Conservation (phyloP, 2,888 invertebrate genomes). For the Agrilus mali region DNA sequence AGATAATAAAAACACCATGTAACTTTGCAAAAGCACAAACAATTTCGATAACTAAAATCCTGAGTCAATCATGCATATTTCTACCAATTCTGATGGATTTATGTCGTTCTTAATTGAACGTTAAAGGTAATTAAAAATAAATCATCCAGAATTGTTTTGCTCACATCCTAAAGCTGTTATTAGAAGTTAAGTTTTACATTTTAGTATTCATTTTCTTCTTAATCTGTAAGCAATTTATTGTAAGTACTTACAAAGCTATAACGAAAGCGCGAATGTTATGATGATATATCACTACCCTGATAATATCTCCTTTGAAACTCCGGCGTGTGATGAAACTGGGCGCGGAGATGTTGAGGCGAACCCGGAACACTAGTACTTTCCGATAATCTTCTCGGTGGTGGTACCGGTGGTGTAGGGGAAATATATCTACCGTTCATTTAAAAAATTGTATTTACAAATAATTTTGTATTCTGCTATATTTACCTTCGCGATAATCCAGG, state of each 20-base stretch:
- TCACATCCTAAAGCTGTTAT: no score
- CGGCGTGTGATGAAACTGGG: conserved; percentile 47
- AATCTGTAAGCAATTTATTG: no score
- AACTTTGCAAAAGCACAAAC: no score
- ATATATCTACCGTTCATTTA: conserved; percentile 35
- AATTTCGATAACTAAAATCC: no score
- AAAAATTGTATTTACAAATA: background rate
- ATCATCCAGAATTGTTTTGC: no score
- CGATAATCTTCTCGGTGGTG: conserved; percentile 49
- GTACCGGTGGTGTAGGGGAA: conserved; percentile 47
- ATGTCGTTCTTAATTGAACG: no score
- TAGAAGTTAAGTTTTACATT: no score
- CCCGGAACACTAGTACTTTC: conserved; percentile 57
- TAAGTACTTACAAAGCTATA: background rate
- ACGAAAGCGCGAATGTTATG: conserved; percentile 17
- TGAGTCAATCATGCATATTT: no score
- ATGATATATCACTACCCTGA: conserved; percentile 31
- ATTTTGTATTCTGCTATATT: conserved; percentile 7
- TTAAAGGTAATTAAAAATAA: no score
- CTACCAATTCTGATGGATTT: no score
- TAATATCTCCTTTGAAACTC: conserved; percentile 44
- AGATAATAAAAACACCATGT: no score
- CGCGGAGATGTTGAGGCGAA: conserved; percentile 53
- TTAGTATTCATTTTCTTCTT: no score
- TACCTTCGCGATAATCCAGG: conserved; percentile 44